These are phyloP conservation scores for Octonoba sinensis DNA, from an alignment of 2,888 invertebrate genomes.

Conservation along the genomic window DNA sequence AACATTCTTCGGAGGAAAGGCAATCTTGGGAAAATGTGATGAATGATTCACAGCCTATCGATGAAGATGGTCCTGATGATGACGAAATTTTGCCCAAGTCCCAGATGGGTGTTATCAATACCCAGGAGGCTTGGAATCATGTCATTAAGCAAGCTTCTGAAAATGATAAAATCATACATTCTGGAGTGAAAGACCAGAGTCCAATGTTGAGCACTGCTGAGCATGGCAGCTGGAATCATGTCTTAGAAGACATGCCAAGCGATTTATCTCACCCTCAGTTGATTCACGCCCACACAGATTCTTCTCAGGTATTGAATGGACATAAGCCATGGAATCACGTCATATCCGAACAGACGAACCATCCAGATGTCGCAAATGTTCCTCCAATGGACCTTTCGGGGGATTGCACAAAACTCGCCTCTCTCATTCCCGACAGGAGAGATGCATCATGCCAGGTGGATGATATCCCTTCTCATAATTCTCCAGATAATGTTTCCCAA, in stretches of 20 bases:
- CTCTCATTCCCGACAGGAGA: slow-evolving; percentile 37
- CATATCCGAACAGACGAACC: slow-evolving; percentile 15
- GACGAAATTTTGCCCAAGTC: slow-evolving; percentile 35
- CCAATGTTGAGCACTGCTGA: slow-evolving; percentile 19
- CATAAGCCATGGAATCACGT: slow-evolving; percentile 43
- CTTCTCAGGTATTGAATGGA: slow-evolving; percentile 22
- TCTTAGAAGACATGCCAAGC: slow-evolving; percentile 43
- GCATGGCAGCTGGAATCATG: slow-evolving; percentile 50
- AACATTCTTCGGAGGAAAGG: slow-evolving; percentile 25
- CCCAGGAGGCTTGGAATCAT: slow-evolving; percentile 43
- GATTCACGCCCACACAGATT: slow-evolving; percentile 36
- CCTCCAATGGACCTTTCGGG: slow-evolving; percentile 53
- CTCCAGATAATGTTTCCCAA: slow-evolving; percentile 19
- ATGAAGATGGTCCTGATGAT: slow-evolving; percentile 15
- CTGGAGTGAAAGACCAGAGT: slow-evolving; percentile 21
- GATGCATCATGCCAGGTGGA: slow-evolving; percentile 57
- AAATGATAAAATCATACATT: slow-evolving; percentile 16
- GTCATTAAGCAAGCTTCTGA: slow-evolving; percentile 46
- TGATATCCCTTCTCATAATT: slow-evolving; percentile 39
- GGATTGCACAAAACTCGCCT: slow-evolving; percentile 46
- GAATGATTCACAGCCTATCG: slow-evolving; percentile 35
- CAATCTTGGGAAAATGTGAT: slow-evolving; percentile 42
- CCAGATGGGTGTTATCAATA: slow-evolving; percentile 46
- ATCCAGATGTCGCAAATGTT: slow-evolving; percentile 31
- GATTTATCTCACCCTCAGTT: slow-evolving; percentile 34